Evolutionary conservation across 2,888 invertebrate genomes (phyloP).

Genomic region (Cheilosia urbana): DNA sequence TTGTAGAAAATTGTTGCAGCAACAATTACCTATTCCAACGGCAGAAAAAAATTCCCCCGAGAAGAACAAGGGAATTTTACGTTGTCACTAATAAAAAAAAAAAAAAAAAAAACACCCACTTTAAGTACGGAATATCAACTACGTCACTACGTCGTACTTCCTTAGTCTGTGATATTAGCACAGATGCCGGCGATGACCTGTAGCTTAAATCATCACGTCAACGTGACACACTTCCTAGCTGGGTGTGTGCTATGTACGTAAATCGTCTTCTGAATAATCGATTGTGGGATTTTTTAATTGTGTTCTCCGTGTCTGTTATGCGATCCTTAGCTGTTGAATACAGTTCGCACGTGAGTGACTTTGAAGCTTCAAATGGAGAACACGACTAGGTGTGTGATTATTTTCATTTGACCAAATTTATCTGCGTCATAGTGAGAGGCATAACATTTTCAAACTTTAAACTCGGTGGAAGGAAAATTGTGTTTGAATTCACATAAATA

Average conservation of each 20-base stretch:
- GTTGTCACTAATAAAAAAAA: neutral
- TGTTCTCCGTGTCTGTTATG: neutral
- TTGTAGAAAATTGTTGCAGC: too few species aligned
- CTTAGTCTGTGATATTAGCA: neutral
- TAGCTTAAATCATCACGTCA: neutral
- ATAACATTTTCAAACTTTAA: too few species aligned
- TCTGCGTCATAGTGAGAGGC: too few species aligned
- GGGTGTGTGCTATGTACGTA: neutral
- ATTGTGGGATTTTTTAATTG: constrained; percentile 2
- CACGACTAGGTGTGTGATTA: neutral
- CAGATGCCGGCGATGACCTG: neutral
- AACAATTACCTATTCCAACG: too few species aligned
- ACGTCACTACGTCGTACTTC: neutral
- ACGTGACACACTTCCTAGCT: neutral
- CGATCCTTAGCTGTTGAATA: neutral
- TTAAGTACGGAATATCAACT: neutral
- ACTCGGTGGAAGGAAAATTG: too few species aligned
- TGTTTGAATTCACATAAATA: too few species aligned
- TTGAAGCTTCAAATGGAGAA: neutral
- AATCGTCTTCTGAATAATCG: neutral
- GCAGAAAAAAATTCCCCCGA: neutral
- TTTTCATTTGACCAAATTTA: neutral
- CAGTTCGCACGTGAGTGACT: neutral
- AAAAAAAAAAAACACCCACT: neutral
- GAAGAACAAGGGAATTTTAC: neutral